Base-by-base conservation (phyloP, 2,113 vertebrate species). In the Psittacula cyanocephala region DNA sequence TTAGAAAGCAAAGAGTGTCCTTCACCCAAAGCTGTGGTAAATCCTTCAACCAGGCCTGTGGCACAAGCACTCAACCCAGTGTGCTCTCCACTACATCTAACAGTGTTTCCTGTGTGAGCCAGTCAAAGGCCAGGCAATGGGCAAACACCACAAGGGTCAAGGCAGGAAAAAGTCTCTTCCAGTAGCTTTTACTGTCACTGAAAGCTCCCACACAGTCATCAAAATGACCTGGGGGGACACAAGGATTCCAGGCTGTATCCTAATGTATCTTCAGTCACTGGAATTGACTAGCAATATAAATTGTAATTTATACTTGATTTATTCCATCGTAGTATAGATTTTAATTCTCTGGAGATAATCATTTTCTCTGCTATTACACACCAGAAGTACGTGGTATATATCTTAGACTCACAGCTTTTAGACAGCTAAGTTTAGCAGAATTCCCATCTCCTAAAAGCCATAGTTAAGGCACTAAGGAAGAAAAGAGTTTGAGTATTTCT, bases 111-210 rank as follows among this genome's bases (percentile, higher is more conserved):
- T 6, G 19, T 4, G 10, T 4, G 1, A 69, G 6, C 20, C 52
- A 71, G 35, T 17, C 31, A 23, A 17, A 55, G 31, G 5, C 11
- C 41, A 44, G 29, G 52, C 0, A 3, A 41, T 14, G 28, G 1
- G 0, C 0, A 0, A 4, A 18, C 17, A 69, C 7, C 27, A 29
- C 35, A 39, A 18, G 7, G 10, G 23, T 15, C 24, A 57, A 35
- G 11, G 13, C 9, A 50, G 55, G 15, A 1, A 37, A 13, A 74
- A 62, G 4, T 17, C 11, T 31, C 29, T 68, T 75, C 52, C 47
- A 19, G 17, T 20, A 33, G 16, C 35, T 78, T 39, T 31, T 12
- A 29, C 5, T 53, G 68, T 13, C n/a, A 23, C 23, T n/a, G n/a
- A 75, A 79, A 63, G 4, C 33, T 85, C 29, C 15, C 23, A 68